Evolutionary conservation across 2,888 invertebrate species (phyloP), one percentile per base, ranked within the genome.

Genomic region (Lasioglossum malachurum): DNA sequence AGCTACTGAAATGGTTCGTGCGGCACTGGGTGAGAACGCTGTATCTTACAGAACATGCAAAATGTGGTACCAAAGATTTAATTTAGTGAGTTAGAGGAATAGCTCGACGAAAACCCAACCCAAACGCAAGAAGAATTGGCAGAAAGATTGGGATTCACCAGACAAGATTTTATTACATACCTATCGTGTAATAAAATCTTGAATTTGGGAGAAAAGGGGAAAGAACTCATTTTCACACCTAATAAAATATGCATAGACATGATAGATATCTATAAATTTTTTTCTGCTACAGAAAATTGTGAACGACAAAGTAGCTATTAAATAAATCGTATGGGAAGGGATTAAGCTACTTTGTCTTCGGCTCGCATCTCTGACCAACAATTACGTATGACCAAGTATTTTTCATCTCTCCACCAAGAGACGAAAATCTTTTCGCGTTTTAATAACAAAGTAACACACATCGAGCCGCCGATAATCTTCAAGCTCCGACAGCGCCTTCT

Each of bases 401-500:
- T 38, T 38, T 69, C 38, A 12, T 35, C 19, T 7, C 64, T 64
- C 19, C 31, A 19, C 4, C 41, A 41, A 41, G n/a, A n/a, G n/a
- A 38, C 23, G 23, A 71, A 71, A 71, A 41, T 41, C 71, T 41
- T n/a, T 23, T 5, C 38, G 14, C n/a, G 41, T 71, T 71, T 71
- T 76, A 76, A 38, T 76, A 35, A 77, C 35, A 77, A 64, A 77
- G 46, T 31, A 67, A 46, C 8, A 16, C 41, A 41, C 44, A n/a
- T 14, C 41, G 38, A 38, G 46, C 23, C 46, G 7, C 67, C 38
- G 46, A 77, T 69, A 46, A 74, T 69, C 49, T 71, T 8, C 80
- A 31, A 38, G 19, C 38, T 27, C 41, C 69, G 46, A 41, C 64
- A 73, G 44, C 44, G 79, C 69, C 83, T 83, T 57, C 72, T 53